Conservation (phyloP, 35 echinoderm and acorn worm species). For the Nesometra sesokonis region DNA sequence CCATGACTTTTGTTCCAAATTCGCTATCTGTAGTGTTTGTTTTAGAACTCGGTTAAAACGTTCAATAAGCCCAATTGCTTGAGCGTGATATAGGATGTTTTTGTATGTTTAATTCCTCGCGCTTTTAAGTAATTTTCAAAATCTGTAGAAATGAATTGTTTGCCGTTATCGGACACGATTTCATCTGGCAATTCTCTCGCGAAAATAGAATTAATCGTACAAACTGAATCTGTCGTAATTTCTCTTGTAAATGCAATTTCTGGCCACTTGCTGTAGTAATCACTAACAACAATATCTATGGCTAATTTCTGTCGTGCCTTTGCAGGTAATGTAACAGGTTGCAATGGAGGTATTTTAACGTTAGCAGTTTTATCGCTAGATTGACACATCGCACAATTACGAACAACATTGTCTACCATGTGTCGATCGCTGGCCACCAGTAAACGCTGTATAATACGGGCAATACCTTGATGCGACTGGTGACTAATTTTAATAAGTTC, state of each 20-base stretch:
- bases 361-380: too few relatives aligned
- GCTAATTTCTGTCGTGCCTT: neutral
- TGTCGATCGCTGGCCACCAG: constrained; percentile 51
- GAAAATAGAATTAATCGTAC: neutral
- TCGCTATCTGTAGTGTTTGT: too few relatives aligned
- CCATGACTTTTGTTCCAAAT: too few relatives aligned
- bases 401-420: constrained; percentile 19
- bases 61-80: too few relatives aligned
- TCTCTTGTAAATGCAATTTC: too few relatives aligned
- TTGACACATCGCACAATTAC: too few relatives aligned
- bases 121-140: neutral
- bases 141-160: neutral
- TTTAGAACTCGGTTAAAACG: too few relatives aligned
- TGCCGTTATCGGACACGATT: neutral
- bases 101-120: neutral
- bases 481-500: too few relatives aligned
- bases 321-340: too few relatives aligned
- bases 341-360: neutral
- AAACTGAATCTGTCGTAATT: neutral
- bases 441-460: constrained; percentile 39
- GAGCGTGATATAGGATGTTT: too few relatives aligned
- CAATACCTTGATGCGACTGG: constrained; percentile 44
- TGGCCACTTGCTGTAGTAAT: too few relatives aligned
- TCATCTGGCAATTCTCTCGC: neutral
- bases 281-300: neutral